Conservation (phyloP, 2,888 invertebrate species). For the Philereme transversata region DNA sequence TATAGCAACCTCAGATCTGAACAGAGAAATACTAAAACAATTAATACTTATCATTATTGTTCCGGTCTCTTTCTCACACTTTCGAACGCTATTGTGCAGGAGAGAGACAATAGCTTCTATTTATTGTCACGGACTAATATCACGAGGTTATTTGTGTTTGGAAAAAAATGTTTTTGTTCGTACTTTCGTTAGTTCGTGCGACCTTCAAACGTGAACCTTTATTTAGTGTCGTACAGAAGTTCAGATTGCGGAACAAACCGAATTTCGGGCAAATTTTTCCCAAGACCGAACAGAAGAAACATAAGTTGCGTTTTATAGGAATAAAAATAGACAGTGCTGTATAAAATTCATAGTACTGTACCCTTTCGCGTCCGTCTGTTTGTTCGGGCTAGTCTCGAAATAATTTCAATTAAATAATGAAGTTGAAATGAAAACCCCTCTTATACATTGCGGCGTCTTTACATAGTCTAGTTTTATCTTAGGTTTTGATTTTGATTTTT, state of each 20-base stretch:
- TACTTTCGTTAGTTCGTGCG: constrained; percentile 42
- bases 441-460: too few relatives aligned
- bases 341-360: too few relatives aligned
- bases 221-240: constrained; percentile 9
- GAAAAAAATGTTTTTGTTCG: constrained; percentile 34
- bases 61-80: constrained; percentile 74
- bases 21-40: constrained; percentile 54
- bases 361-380: too few relatives aligned
- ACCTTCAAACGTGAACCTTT: constrained; percentile 37
- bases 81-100: constrained; percentile 74
- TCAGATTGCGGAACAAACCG: not conserved
- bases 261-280: constrained; percentile 4
- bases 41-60: constrained; percentile 59
- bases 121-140: constrained; percentile 59
- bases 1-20: constrained; percentile 36
- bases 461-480: too few relatives aligned
- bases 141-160: constrained; percentile 52
- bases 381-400: too few relatives aligned
- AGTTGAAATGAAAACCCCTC: too few relatives aligned
- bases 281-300: not conserved
- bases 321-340: too few relatives aligned
- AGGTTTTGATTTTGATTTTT: too few relatives aligned
- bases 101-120: constrained; percentile 69
- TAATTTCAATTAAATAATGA: too few relatives aligned
- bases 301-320: too few relatives aligned